Evolutionary conservation across 37 sponge, comb jelly and placozoan genomes (phyloP).

Genomic region (Haliclona indistincta): DNA sequence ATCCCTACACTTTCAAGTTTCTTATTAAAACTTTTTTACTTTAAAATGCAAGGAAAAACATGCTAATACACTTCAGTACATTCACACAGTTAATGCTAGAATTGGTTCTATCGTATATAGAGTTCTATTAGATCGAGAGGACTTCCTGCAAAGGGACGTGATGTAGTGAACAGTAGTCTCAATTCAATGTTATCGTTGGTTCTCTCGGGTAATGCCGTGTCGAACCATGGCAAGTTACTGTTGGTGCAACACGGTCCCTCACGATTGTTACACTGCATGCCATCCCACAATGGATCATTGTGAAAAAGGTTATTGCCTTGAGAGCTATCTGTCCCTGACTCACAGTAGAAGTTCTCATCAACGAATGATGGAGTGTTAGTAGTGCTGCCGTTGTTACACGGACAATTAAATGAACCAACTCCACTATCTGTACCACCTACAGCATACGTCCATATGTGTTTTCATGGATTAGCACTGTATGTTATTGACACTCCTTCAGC

Average conservation of each 20-base stretch:
- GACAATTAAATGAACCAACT: not conserved
- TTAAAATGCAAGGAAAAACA: no score
- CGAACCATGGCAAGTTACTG: not conserved
- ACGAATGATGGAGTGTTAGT: not conserved
- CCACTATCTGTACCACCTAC: not conserved
- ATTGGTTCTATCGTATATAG: not conserved
- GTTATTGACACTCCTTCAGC: not conserved
- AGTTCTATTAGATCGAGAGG: not conserved
- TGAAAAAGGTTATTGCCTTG: no score
- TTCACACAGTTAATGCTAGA: no score
- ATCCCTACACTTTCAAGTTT: no score
- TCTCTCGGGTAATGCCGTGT: not conserved
- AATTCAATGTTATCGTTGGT: not conserved
- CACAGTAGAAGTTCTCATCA: not conserved
- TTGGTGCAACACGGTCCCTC: not conserved
- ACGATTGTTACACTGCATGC: not conserved
- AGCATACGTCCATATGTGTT: not conserved
- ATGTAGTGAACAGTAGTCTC: not conserved
- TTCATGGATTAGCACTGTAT: not conserved
- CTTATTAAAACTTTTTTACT: no score
- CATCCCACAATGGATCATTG: not conserved
- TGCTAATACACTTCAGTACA: no score
- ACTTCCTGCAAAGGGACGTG: not conserved
- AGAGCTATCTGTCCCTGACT: no score
- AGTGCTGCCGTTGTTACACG: not conserved